phyloP scores from a whole-genome alignment of 2,797 vertebrate genomes.

The Emys orbicularis region DNA sequence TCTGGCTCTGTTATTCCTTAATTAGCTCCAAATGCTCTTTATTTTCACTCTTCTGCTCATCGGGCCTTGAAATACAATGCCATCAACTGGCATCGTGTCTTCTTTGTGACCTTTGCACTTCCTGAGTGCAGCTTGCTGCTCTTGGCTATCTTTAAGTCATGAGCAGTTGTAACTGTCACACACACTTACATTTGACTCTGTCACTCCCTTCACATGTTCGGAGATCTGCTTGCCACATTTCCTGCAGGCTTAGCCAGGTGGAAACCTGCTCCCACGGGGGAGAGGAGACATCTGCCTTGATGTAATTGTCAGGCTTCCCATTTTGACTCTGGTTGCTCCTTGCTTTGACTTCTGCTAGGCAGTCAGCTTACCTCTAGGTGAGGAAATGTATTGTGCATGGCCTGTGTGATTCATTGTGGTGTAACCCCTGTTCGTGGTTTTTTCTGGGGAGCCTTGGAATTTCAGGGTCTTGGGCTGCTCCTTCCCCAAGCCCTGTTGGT shows the following conservation, averaged over 20 bases:
- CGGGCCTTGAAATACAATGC: slow-evolving; percentile 69
- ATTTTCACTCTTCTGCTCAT: slow-evolving; percentile 37
- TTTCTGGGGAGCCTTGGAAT: too few relatives aligned
- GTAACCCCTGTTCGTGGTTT: too few relatives aligned
- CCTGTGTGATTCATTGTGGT: background rate
- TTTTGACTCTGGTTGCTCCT: background rate
- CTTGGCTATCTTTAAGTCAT: slow-evolving; percentile 69
- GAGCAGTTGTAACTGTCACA: slow-evolving; percentile 75
- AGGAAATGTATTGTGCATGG: background rate
- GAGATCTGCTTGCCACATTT: slow-evolving; percentile 51
- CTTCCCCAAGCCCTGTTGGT: too few relatives aligned
- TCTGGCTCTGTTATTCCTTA: slow-evolving; percentile 44
- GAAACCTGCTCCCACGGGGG: background rate
- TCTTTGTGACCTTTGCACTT: slow-evolving; percentile 68
- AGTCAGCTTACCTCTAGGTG: slow-evolving; percentile 8
- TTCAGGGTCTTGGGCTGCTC: too few relatives aligned
- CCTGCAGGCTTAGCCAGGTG: slow-evolving; percentile 3
- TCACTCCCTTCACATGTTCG: slow-evolving; percentile 47
- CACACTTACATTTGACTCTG: slow-evolving; percentile 71
- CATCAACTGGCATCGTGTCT: slow-evolving; percentile 46
- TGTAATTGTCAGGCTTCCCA: background rate
- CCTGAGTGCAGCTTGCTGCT: slow-evolving; percentile 53
- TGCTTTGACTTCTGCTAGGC: background rate
- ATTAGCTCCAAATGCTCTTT: slow-evolving; percentile 74
- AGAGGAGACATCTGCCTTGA: background rate